phyloP scores from a whole-genome alignment of 1,140 invertebrate species.

The Rhopalosiphum padi region DNA sequence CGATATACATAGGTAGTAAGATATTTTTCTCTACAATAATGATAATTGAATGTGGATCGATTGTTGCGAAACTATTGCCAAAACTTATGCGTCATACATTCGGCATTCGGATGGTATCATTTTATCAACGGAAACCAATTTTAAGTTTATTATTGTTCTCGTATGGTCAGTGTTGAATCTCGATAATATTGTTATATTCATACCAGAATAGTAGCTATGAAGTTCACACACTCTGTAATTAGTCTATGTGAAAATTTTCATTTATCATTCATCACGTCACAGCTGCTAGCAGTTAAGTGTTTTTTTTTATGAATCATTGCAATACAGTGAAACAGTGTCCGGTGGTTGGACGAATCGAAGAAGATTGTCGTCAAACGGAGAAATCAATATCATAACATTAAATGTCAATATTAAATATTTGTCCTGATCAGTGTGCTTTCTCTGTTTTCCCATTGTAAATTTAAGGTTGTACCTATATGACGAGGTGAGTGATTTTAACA shows the following conservation, averaged over 20 bases:
- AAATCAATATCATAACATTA: slow-evolving; percentile 23
- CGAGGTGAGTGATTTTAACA: not conserved
- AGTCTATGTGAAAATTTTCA: not conserved
- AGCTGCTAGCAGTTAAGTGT: not conserved
- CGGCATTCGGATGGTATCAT: not conserved
- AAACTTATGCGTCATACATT: not conserved
- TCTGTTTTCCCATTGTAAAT: slow-evolving; percentile 21
- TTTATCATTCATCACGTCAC: not conserved
- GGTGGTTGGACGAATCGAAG: not conserved
- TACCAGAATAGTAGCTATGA: not conserved
- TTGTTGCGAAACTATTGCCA: not conserved
- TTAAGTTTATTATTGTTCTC: not conserved
- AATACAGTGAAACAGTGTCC: not conserved
- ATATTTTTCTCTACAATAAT: not conserved
- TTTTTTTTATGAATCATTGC: not conserved
- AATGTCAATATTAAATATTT: not conserved
- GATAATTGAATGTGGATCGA: not conserved
- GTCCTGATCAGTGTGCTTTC: not conserved
- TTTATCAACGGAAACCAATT: not conserved
- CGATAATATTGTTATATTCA: not conserved
- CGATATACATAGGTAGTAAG: not conserved
- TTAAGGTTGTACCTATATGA: not conserved
- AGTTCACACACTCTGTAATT: not conserved
- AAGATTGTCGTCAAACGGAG: not conserved
- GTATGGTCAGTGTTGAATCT: not conserved